phyloP scores from a whole-genome alignment of 2,113 vertebrate genomes.

The Hipposideros armiger region DNA sequence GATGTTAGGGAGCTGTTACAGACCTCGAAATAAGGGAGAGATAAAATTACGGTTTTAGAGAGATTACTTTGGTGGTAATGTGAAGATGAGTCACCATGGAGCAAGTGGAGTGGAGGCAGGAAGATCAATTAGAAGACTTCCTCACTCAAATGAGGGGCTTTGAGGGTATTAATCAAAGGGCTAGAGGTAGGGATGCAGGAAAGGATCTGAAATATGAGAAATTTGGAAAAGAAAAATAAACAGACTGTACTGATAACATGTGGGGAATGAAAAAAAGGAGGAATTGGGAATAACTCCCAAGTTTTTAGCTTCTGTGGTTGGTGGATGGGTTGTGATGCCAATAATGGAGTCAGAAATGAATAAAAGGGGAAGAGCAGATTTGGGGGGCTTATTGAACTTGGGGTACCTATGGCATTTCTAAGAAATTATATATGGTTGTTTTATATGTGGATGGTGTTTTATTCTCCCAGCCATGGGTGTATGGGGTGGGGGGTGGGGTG shows the following conservation, averaged over 20 bases:
- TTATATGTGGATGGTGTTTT: neutral
- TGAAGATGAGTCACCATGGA: constrained; percentile 4
- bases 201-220: neutral
- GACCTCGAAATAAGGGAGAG: constrained; percentile 35
- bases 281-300: neutral
- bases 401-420: neutral
- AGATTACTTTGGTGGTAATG: neutral
- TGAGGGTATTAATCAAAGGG: neutral
- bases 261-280: neutral
- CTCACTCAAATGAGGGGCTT: neutral
- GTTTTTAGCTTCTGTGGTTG: neutral
- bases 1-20: neutral
- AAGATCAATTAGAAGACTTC: neutral
- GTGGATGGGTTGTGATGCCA: neutral
- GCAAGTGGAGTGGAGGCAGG: neutral
- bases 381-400: neutral
- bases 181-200: neutral
- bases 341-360: neutral
- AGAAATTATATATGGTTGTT: constrained; percentile 11
- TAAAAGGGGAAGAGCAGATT: neutral
- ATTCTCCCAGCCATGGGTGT: neutral
- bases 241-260: neutral
- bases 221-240: constrained; percentile 41
- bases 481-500: too few species aligned
- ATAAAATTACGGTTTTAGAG: constrained; percentile 36